A percentile compares a stretch with the other conserved stretches of the same genome.
These are phyloP conservation scores for Dolichallabes microphthalmus DNA, from an alignment of 2,113 vertebrate species.

Conservation along the genomic window DNA sequence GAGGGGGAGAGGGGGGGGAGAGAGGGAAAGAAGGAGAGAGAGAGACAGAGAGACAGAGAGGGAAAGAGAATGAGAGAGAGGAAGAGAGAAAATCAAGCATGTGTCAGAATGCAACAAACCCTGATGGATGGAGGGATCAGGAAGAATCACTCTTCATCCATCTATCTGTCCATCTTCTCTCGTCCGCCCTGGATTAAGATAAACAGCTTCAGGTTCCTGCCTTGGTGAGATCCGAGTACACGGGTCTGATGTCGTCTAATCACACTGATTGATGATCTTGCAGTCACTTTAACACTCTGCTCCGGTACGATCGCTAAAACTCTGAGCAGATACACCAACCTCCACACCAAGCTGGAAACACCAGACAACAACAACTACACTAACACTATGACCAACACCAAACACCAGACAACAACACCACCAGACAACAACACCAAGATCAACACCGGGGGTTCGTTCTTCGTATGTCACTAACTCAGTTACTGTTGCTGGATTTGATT, in stretches of 20 bases:
- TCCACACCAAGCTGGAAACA: neutral
- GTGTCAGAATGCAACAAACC: neutral
- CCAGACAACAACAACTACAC: neutral
- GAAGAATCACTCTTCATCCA: neutral
- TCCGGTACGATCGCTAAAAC: neutral
- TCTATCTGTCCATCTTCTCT: slow-evolving; percentile 4
- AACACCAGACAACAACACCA: neutral
- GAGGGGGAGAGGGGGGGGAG: too few species aligned
- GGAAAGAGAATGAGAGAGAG: neutral
- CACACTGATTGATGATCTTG: neutral
- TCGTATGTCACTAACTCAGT: too few species aligned
- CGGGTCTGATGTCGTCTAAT: neutral
- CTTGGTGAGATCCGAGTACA: neutral
- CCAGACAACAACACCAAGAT: neutral
- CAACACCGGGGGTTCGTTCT: too few species aligned
- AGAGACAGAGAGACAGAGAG: too few species aligned
- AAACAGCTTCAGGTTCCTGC: neutral
- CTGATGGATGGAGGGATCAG: slow-evolving; percentile 1
- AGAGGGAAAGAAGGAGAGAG: too few species aligned
- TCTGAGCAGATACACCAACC: neutral
- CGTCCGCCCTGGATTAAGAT: neutral
- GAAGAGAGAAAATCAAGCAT: neutral
- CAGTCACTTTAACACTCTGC: neutral
- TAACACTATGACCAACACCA: neutral
- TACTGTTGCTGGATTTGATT: too few species aligned